Evolutionary conservation across 2,113 vertebrate species (phyloP), one percentile per base, ranked within the genome.

Genomic region (Tauraco erythrolophus): DNA sequence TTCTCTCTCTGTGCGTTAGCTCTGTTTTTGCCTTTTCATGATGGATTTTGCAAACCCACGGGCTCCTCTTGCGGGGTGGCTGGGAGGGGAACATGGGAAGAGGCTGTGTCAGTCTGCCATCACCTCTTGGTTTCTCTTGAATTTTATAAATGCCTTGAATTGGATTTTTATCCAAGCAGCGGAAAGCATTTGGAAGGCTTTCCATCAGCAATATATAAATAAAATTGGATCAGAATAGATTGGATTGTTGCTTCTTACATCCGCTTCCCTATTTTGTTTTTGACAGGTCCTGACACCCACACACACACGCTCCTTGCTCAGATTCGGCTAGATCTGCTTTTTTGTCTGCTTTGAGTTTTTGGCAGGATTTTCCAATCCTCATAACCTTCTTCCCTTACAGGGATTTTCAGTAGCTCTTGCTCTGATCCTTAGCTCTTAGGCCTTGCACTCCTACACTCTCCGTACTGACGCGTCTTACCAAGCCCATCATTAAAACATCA

Each of bases 221-320:
- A 97, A 94, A 95, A 95, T 57, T 60, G 95, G 89, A 56, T 97
- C 56, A 89, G 87, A 97, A 94, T 95, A 97, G 87, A 90, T 53
- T 79, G 91, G 92, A 90, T 92, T 96, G 84, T 92, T 94, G 65
- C 56, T 84, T 83, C 91, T 97, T 93, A 87, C 71, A 90, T 96
- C 89, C 41, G 0, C 35, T 95, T 92, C 81, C 84, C 54, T 90
- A 30, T 91, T 92, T 82, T 94, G 79, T 79, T 95, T 95, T 84
- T 97, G 95, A 94, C 94, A 95, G 88, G 88, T 95, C 94, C 81
- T 14, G 71, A 92, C 95, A 85, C 94, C 92, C 95, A 74, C 96
- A 79, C 93, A 79, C 93, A 92, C 45, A 85, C 0, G 0, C 69
- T 97, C 69, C 58, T 88, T 88, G 53, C 90, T 97, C 80, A 94